phyloP scores from a whole-genome alignment of 2,888 invertebrate genomes.

The Philereme transversata region DNA sequence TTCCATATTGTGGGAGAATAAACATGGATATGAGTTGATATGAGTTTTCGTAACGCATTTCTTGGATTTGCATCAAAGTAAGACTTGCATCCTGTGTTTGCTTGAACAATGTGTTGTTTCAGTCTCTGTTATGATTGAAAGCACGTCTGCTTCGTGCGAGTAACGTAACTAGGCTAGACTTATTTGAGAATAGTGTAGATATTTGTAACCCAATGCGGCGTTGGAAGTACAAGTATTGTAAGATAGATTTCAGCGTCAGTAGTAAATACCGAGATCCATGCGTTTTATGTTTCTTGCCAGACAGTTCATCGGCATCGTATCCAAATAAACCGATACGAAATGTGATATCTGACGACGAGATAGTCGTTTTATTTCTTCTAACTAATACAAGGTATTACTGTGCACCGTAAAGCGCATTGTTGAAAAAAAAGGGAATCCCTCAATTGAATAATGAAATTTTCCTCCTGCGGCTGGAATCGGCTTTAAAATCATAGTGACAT shows the following conservation, averaged over 20 bases:
- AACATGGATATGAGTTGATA: constrained; percentile 6
- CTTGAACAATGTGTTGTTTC: constrained; percentile 8
- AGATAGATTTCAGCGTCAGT: constrained; percentile 18
- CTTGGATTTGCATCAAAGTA: constrained; percentile 4
- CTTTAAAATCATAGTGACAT: too few species aligned
- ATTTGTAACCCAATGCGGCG: constrained; percentile 17
- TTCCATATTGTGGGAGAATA: too few species aligned
- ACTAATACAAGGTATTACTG: too few species aligned
- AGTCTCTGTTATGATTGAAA: constrained; percentile 27
- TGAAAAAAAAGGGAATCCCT: too few species aligned
- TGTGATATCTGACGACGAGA: too few species aligned
- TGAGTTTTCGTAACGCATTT: constrained; percentile 5
- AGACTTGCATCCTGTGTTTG: constrained; percentile 25
- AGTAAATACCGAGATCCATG: constrained; percentile 2
- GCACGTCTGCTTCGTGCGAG: constrained; percentile 20
- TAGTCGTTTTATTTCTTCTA: too few species aligned
- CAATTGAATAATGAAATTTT: too few species aligned
- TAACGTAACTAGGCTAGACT: constrained; percentile 15
- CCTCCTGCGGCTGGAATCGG: too few species aligned
- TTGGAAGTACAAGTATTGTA: constrained; percentile 24
- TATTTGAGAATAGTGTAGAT: constrained; percentile 16
- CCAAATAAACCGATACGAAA: not conserved
- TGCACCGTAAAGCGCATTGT: too few species aligned
- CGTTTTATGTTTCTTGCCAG: not conserved
- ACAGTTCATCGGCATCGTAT: constrained; percentile 1